phyloP scores from a whole-genome alignment of 2,888 invertebrate genomes.

The Xylophagus ater region DNA sequence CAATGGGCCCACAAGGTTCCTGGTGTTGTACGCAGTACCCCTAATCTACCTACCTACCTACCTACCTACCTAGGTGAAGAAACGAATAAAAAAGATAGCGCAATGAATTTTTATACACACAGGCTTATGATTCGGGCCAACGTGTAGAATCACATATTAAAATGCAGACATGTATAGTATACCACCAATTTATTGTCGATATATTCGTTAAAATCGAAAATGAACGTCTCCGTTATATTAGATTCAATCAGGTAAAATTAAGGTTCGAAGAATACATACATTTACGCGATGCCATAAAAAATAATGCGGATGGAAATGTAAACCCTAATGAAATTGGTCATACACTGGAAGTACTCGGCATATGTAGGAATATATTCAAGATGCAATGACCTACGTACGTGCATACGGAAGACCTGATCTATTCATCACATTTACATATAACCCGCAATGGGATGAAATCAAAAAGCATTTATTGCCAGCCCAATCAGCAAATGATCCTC shows the following conservation, averaged over 20 bases:
- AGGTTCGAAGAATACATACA: neutral
- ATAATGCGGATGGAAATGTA: too few species aligned
- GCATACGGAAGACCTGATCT: conserved; percentile 5
- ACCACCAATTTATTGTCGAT: conserved; percentile 1
- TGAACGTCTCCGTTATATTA: conserved; percentile 7
- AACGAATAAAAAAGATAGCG: conserved; percentile 4
- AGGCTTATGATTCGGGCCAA: conserved; percentile 9
- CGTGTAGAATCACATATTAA: conserved; percentile 8
- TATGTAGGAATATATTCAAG: too few species aligned
- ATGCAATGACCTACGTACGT: too few species aligned
- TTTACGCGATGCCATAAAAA: too few species aligned
- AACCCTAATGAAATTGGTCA: conserved; percentile 22
- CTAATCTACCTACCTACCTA: too few species aligned
- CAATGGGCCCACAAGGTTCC: too few species aligned
- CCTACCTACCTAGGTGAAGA: too few species aligned
- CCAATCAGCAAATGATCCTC: conserved; percentile 25
- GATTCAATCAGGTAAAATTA: too few species aligned
- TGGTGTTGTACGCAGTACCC: too few species aligned
- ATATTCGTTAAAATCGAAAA: conserved; percentile 7
- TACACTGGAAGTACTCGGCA: conserved; percentile 26
- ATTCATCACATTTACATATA: conserved; percentile 10
- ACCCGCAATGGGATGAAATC: too few species aligned
- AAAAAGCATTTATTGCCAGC: too few species aligned
- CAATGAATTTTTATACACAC: conserved; percentile 13
- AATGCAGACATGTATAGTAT: neutral